These are phyloP conservation scores for Allobates femoralis DNA, from an alignment of 2,797 vertebrate species.

Conservation along the genomic window DNA sequence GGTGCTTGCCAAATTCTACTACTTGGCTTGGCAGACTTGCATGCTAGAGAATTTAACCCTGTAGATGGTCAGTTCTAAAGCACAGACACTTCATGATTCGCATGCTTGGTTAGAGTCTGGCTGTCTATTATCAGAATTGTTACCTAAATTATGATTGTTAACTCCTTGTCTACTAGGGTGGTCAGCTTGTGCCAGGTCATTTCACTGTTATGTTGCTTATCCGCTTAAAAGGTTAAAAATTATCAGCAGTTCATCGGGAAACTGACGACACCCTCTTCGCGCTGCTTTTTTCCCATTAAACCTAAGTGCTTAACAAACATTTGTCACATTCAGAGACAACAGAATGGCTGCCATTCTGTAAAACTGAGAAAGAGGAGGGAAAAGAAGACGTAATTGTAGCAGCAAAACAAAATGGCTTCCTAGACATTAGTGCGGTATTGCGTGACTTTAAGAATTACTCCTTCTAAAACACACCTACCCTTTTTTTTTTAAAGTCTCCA, in stretches of 20 bases:
- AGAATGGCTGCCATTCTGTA: slow-evolving; percentile 42
- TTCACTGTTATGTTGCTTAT: background rate
- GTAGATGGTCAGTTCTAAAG: background rate
- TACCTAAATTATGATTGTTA: background rate
- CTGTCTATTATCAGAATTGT: background rate
- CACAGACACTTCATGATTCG: background rate
- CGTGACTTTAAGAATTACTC: background rate
- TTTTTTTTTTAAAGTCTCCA: background rate
- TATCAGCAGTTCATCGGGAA: slow-evolving; percentile 10
- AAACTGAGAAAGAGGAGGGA: background rate
- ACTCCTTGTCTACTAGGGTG: background rate
- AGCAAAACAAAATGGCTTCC: slow-evolving; percentile 36
- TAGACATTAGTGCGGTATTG: slow-evolving; percentile 1
- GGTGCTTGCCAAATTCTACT: slow-evolving; percentile 59
- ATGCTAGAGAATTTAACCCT: slow-evolving; percentile 52
- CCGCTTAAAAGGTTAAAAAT: slow-evolving; percentile 18
- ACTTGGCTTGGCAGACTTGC: slow-evolving; percentile 51
- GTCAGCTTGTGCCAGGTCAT: background rate
- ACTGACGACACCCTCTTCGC: slow-evolving; percentile 1
- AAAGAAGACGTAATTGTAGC: slow-evolving; percentile 10
- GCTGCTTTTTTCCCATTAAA: background rate
- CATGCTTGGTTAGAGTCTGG: background rate
- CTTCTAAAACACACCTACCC: background rate
- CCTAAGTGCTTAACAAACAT: background rate
- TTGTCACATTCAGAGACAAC: slow-evolving; percentile 23